Evolutionary conservation across 2,797 vertebrate genomes (phyloP).

Genomic region (Parambassis ranga): DNA sequence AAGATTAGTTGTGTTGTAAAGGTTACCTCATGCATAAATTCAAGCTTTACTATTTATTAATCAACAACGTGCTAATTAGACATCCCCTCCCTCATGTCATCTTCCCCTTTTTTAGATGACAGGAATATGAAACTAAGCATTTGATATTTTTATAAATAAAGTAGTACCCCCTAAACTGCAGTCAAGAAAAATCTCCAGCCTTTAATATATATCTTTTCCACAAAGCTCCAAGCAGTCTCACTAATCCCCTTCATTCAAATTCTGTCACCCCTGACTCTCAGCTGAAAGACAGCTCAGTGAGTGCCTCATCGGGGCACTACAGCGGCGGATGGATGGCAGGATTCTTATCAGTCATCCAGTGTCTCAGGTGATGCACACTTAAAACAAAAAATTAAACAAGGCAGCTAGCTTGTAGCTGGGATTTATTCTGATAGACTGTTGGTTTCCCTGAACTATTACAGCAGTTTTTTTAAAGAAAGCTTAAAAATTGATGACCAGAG

Average conservation of each 20-base stretch:
- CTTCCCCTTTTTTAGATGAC: slow-evolving; percentile 26
- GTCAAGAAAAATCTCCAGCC: slow-evolving; percentile 47
- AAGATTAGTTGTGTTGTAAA: slow-evolving; percentile 68
- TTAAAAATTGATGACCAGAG: neutral
- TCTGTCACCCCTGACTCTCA: slow-evolving; percentile 1
- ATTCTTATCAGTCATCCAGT: slow-evolving; percentile 37
- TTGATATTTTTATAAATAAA: slow-evolving; percentile 48
- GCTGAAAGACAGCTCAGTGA: slow-evolving; percentile 28
- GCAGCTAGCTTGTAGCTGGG: neutral
- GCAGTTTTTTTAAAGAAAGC: too few species aligned
- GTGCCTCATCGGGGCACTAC: slow-evolving; percentile 24
- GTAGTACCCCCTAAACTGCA: slow-evolving; percentile 13
- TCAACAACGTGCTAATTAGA: slow-evolving; percentile 63
- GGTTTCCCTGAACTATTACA: too few species aligned
- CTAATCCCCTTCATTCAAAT: slow-evolving; percentile 59
- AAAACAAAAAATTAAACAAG: slow-evolving; percentile 10
- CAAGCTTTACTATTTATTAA: slow-evolving; percentile 56
- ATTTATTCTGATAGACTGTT: slow-evolving; percentile 8
- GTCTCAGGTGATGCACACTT: slow-evolving; percentile 4
- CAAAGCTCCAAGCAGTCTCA: slow-evolving; percentile 30
- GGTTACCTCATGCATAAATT: slow-evolving; percentile 69
- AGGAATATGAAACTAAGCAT: slow-evolving; percentile 43
- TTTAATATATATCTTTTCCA: slow-evolving; percentile 46
- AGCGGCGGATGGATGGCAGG: slow-evolving; percentile 44
- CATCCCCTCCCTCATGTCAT: slow-evolving; percentile 11